A percentile compares a stretch with the other conserved stretches of the same genome.
These are phyloP conservation scores for Melanaphis sacchari DNA, from an alignment of 1,140 invertebrate genomes.

Conservation along the genomic window DNA sequence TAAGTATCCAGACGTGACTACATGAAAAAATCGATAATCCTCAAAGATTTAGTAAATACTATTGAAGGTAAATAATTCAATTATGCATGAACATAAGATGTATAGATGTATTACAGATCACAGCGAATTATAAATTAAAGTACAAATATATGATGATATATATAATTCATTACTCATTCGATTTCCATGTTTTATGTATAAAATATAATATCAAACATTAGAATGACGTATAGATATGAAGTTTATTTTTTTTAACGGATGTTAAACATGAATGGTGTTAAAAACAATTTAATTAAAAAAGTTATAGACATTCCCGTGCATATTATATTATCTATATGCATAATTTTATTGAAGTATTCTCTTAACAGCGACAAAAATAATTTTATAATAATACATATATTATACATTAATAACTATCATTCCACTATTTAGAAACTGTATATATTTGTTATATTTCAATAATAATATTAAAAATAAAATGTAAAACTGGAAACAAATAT, in stretches of 20 bases:
- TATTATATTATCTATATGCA: not conserved
- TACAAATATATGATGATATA: not conserved
- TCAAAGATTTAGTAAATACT: not conserved
- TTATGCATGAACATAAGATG: not conserved
- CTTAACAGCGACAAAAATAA: not conserved
- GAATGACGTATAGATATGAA: not conserved
- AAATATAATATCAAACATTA: not conserved
- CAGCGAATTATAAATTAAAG: not conserved
- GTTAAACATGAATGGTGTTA: not conserved
- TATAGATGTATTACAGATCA: not conserved
- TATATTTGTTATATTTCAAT: too few relatives aligned
- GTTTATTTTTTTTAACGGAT: not conserved
- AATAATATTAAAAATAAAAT: not conserved
- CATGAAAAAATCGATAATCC: constrained; percentile 18
- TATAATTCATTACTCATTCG: not conserved
- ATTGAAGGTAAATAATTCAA: not conserved
- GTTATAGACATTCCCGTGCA: not conserved
- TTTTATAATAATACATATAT: not conserved
- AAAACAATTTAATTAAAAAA: not conserved
- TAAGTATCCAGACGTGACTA: constrained; percentile 22
- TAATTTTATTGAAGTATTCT: not conserved
- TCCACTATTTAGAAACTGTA: not conserved
- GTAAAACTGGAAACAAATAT: not conserved
- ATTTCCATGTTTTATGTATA: not conserved
- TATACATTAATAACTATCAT: not conserved